Base-by-base conservation (phyloP, 2,888 invertebrate species). In the Zhuqinia jingwanae region DNA sequence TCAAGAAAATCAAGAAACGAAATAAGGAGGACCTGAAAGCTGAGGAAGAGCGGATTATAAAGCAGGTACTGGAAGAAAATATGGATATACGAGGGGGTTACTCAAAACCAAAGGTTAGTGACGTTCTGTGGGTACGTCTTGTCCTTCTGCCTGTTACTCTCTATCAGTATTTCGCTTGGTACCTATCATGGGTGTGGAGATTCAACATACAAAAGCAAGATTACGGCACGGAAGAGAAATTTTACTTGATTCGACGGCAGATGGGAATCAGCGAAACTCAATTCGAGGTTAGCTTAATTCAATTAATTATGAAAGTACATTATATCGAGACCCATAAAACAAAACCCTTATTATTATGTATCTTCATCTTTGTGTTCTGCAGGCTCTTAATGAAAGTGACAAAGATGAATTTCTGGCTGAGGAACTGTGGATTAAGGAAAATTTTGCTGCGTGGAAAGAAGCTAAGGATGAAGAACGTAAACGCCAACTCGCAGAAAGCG, bases 71-170 rank as follows among this genome's bases (percentile, higher is more conserved):
- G 85, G 97, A 96, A 92, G 96, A 97, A 90, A 98, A 97, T 92
- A 96, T 98, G 96, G 97, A 98, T 92, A 97, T 98, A 68, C 95
- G 97, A 92, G 98, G 98, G 20, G 97, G 97, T 0, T 98, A 97
- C 92, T 96, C 97, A 0, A 97, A 97, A 92, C 98, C 97, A 0
- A 95, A 95, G 77, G 92, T 96, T 8, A 92, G 91, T 75, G 96
- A 97, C 92, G 94, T 98, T 10, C 93, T 98, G 8, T 97, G 97
- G 96, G 93, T 97, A 76, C 97, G 97, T 92, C 92, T 98, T 22
- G 93, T 97, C 45, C 94, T 97, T 25, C 94, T 95, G 25, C 98
- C 98, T 0, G 96, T 96, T 91, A 95, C 95, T 0, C 91, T 96
- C n/a, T 92, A 93, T 1, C 93, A 93, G 90, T 97, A 95, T 92